Evolutionary conservation across 2,888 invertebrate species (phyloP), one percentile per base, ranked within the genome.

Genomic region (Spodoptera exigua): DNA sequence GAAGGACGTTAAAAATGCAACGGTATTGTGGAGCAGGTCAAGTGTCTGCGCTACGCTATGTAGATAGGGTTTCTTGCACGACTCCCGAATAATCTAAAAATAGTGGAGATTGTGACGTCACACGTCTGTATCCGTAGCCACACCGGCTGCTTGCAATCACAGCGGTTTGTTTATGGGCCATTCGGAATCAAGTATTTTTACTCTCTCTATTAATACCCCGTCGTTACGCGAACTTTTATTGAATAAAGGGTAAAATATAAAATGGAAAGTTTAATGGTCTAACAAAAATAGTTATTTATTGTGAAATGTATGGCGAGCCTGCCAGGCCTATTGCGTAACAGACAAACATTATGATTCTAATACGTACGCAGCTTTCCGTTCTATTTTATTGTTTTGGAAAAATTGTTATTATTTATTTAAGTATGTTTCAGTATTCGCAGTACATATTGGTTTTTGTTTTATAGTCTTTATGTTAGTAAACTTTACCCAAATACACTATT

Each of bases 131-230:
- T 83, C 83, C 84, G 88, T 81, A 81, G 89, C 86, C 89, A 84
- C 84, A 83, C 83, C 84, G 88, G 88, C 89, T 88, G 83, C 78
- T 80, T 81, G 84, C 83, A 83, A 88, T 86, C 89, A 83, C 82
- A 71, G 74, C 79, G 86, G 74, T 84, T 87, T 90, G 90, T 90
- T 91, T 91, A 89, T 91, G 85, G 85, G 81, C 85, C 86, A 89
- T 83, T 82, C 27, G 76, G 84, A 87, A 85, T 80, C 74, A 69
- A 74, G 63, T 74, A 83, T 85, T 90, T 89, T 87, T 85, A 69
- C 49, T 60, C 56, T 18, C 27, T 58, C 62, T 78, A 78, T 82
- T 79, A 74, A 72, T 68, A 62, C 43, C 54, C 47, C 36, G 67
- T 74, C 57, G 78, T 73, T 75, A 67, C 48, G 67, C 63, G 51